Evolutionary conservation across 2,113 vertebrate genomes (phyloP).

Genomic region (Eretmochelys imbricata): DNA sequence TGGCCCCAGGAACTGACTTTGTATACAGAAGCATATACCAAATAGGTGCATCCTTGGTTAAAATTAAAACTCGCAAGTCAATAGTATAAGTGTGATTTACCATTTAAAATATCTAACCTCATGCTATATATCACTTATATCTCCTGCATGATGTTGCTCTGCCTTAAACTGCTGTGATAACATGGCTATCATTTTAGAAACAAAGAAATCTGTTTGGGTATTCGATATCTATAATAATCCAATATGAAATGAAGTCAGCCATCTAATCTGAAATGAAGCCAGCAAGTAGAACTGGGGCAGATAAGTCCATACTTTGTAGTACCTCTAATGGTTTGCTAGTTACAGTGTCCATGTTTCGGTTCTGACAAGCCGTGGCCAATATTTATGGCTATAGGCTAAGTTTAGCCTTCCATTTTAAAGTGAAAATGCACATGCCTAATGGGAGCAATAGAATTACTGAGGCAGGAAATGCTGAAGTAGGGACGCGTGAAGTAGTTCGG

Average conservation of each 20-base stretch:
- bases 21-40: background rate
- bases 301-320: background rate
- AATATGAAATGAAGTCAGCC: constrained; percentile 11
- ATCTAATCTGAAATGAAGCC: background rate
- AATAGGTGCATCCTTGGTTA: background rate
- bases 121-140: background rate
- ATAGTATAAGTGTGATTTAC: background rate
- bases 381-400: background rate
- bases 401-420: background rate
- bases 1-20: constrained; percentile 6
- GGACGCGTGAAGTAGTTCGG: background rate
- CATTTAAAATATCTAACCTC: background rate
- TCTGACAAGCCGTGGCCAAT: background rate
- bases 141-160: background rate
- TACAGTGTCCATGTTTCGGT: constrained; percentile 15
- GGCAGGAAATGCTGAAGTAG: background rate
- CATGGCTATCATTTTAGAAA: background rate
- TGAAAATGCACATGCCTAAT: background rate
- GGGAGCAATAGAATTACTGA: background rate
- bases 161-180: background rate
- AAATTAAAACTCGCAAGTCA: constrained; percentile 4
- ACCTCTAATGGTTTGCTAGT: background rate
- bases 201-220: constrained; percentile 4
- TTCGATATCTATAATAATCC: background rate
- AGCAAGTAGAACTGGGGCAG: background rate